These are phyloP conservation scores for Melanotaenia nigrans DNA, from an alignment of 2,797 vertebrate species.

Conservation along the genomic window DNA sequence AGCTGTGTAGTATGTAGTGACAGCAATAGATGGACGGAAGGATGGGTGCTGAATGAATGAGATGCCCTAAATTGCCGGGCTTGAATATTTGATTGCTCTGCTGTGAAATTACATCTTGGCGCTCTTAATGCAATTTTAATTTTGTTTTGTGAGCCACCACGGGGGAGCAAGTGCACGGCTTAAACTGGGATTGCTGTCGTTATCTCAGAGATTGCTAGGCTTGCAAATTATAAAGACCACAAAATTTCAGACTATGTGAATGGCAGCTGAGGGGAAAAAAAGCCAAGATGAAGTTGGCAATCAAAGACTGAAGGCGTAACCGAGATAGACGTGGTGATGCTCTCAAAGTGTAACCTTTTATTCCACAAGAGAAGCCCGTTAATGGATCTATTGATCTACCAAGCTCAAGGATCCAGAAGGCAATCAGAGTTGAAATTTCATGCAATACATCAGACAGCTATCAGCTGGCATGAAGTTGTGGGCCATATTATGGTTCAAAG, in stretches of 20 bases:
- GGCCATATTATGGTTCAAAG: constrained; percentile 84
- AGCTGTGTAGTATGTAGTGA: constrained; percentile 81
- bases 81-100: constrained; percentile 87
- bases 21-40: constrained; percentile 86
- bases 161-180: constrained; percentile 74
- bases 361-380: constrained; percentile 83
- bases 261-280: constrained; percentile 78
- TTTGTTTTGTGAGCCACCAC: constrained; percentile 84
- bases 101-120: constrained; percentile 86
- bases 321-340: constrained; percentile 84
- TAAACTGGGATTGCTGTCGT: constrained; percentile 82
- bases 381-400: constrained; percentile 87
- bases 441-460: constrained; percentile 82
- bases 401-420: constrained; percentile 86
- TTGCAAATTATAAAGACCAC: constrained; percentile 84
- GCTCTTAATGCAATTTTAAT: constrained; percentile 87
- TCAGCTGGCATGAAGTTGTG: constrained; percentile 83
- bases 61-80: constrained; percentile 86
- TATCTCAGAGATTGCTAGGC: constrained; percentile 83
- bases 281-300: constrained; percentile 87
- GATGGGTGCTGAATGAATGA: constrained; percentile 83
- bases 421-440: constrained; percentile 85
- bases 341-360: constrained; percentile 85
- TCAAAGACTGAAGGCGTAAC: constrained; percentile 86
- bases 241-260: constrained; percentile 81